Base-by-base conservation (phyloP, 2,113 vertebrate species). In the Zingel zingel region DNA sequence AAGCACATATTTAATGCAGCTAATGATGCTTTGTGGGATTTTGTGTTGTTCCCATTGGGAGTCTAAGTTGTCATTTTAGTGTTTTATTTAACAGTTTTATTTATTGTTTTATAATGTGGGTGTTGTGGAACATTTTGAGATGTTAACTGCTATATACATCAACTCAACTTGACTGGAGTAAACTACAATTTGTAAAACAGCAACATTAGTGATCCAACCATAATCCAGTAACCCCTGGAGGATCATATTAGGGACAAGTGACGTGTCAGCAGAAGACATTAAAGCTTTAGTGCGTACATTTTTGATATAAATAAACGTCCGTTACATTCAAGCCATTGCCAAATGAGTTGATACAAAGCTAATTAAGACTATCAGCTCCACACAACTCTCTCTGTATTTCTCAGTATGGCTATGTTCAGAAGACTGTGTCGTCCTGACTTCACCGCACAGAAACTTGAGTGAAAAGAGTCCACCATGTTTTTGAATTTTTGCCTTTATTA, bases 1-100 rank as follows among this genome's bases (percentile, higher is more conserved):
- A 68, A 82, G 78, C 75, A 88, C 79, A 82, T 71, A 74, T 74
- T 63, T 51, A 51, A 30, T 73, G 56, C 64, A 57, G 30, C 18
- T 64, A 59, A 61, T 50, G 23, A 69, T 63, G 51, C 13, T 58
- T 48, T 58, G 58, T 65, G 56, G 65, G 56, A 43, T 14, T 76
- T 90, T 45, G 13, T 67, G 6, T 53, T 69, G 36, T 58, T 77
- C 36, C 18, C 43, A 43, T 8, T 21, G 23, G 27, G 53, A 16
- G 10, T 54, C 19, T 61, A 77, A 69, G 5, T 64, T 48, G n/a
- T 13, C 1, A 23, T 59, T 67, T 5, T 6, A 3, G 14, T 43
- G 39, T 62, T 58, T 72, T 13, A 64, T 56, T 64, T 5, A 45
- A 64, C 16, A 10, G 10, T 43, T 58, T 68, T 68, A 18, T 65